phyloP scores from a whole-genome alignment of 2,888 invertebrate species.

The Hedya salicella region DNA sequence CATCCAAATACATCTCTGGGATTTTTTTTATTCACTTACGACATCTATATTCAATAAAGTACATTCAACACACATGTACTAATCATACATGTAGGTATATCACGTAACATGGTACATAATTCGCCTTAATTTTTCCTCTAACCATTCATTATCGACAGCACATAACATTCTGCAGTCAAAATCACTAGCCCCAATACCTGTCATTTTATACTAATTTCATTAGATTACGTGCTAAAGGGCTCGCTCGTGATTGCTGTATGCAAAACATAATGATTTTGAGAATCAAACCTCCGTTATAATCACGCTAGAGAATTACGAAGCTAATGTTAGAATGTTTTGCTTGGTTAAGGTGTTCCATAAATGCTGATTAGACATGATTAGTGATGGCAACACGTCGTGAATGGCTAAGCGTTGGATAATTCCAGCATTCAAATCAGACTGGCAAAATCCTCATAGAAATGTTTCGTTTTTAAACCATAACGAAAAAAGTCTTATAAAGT shows the following conservation, averaged over 20 bases:
- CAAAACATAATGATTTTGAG: constrained; percentile 45
- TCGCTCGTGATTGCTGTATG: constrained; percentile 41
- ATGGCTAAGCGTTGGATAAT: constrained; percentile 17
- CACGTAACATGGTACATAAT: background rate
- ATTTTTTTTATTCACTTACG: no score
- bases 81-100: background rate
- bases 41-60: no score
- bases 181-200: constrained; percentile 28
- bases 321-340: constrained; percentile 39
- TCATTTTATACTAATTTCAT: constrained; percentile 37
- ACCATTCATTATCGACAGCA: constrained; percentile 19
- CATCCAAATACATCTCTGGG: no score
- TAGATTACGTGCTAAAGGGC: constrained; percentile 38
- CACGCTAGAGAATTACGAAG: constrained; percentile 34
- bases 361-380: constrained; percentile 38
- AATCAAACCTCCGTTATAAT: constrained; percentile 44
- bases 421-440: background rate
- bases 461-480: no score
- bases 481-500: no score
- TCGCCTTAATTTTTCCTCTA: constrained; percentile 13
- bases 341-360: constrained; percentile 35
- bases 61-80: no score
- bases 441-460: no score
- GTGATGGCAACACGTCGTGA: constrained; percentile 22
- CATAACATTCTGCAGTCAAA: constrained; percentile 27